Evolutionary conservation across 2,797 vertebrate genomes (phyloP).

Genomic region (Chrysolophus pictus): DNA sequence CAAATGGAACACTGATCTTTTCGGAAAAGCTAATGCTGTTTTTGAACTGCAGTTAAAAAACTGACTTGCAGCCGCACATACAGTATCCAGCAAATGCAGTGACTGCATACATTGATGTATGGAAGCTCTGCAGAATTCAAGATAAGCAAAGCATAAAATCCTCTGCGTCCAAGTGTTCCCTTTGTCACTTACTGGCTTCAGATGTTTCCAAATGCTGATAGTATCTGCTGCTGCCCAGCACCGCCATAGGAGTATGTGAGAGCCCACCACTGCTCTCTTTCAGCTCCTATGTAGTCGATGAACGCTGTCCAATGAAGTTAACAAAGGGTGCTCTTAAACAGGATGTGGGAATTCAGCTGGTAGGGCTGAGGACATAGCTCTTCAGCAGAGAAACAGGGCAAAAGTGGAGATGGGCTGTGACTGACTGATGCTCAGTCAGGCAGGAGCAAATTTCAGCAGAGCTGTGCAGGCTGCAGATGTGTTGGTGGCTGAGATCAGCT

Average conservation of each 20-base stretch:
- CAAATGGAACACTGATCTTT: neutral
- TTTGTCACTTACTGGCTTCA: neutral
- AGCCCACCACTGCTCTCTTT: neutral
- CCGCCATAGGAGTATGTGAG: neutral
- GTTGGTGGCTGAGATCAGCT: neutral
- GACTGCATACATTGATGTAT: neutral
- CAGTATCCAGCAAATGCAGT: neutral
- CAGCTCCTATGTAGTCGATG: neutral
- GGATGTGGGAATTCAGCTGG: neutral
- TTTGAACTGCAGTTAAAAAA: slow-evolving; percentile 14
- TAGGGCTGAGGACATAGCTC: neutral
- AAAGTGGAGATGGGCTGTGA: neutral
- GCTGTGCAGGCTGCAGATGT: neutral
- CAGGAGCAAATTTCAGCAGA: neutral
- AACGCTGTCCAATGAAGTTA: neutral
- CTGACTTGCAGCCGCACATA: neutral
- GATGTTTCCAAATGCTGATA: neutral
- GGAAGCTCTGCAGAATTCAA: slow-evolving; percentile 20
- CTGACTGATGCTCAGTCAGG: neutral
- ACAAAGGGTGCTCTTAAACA: neutral
- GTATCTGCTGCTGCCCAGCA: neutral
- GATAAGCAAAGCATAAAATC: neutral
- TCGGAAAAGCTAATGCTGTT: neutral
- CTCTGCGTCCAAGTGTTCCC: neutral
- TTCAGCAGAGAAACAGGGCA: neutral